phyloP scores from a whole-genome alignment of 2,113 vertebrate species.

The Seriola dumerili region DNA sequence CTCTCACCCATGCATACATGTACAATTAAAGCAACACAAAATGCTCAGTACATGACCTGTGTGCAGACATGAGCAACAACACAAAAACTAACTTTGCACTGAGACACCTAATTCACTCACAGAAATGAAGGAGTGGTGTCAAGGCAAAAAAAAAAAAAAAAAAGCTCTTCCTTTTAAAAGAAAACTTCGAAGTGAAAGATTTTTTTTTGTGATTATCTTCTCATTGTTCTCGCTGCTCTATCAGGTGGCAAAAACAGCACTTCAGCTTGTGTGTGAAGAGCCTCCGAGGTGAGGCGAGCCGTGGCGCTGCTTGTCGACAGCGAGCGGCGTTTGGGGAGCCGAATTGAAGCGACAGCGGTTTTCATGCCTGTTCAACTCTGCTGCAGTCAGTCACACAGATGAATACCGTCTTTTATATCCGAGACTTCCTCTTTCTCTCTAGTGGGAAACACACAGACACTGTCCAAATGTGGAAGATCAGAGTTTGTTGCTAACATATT shows the following conservation, averaged over 20 bases:
- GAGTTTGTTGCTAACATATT: background rate
- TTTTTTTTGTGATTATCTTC: conserved; percentile 2
- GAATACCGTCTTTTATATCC: background rate
- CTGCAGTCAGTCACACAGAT: conserved; percentile 15
- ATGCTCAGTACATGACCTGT: background rate
- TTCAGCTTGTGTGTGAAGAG: conserved; percentile 28
- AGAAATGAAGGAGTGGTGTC: too few relatives aligned
- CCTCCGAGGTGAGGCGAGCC: conserved; percentile 29
- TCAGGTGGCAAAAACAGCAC: conserved; percentile 25
- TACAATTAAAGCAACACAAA: background rate
- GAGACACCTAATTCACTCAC: too few relatives aligned
- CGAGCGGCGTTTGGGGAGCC: conserved; percentile 25
- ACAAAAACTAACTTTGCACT: too few relatives aligned
- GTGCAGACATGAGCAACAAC: background rate
- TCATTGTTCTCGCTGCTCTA: background rate
- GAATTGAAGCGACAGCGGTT: conserved; percentile 33
- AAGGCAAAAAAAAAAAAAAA: too few relatives aligned
- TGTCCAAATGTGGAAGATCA: background rate
- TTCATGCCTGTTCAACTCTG: conserved; percentile 34
- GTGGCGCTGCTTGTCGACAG: conserved; percentile 46
- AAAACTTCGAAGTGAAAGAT: background rate
- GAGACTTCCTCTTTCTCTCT: conserved; percentile 10
- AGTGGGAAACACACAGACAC: background rate
- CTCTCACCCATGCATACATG: background rate
- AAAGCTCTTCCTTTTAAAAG: background rate